Percentiles rank a stretch among this genome's conserved stretches.
Evolutionary conservation across 2,888 invertebrate genomes (phyloP).

Genomic region (Metopia argyrocephala): DNA sequence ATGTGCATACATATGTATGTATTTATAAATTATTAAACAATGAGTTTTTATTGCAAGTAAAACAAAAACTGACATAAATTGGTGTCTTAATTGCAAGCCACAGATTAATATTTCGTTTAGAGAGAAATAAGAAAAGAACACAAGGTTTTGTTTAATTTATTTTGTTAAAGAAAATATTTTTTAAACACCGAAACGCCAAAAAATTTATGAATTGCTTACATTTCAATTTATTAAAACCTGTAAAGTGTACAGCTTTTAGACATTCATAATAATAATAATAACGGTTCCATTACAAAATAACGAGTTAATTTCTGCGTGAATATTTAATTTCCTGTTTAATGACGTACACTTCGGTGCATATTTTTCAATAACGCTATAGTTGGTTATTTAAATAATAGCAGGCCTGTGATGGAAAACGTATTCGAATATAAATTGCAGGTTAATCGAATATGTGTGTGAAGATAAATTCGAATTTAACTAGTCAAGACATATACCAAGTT

Average conservation of each 20-base stretch:
- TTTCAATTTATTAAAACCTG: slow-evolving; percentile 52
- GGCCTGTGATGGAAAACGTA: no score
- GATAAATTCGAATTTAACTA: no score
- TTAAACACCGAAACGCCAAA: not conserved
- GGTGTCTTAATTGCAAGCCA: slow-evolving; percentile 41
- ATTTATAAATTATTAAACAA: no score
- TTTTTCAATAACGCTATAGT: not conserved
- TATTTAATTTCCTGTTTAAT: slow-evolving; percentile 46
- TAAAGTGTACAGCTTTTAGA: no score
- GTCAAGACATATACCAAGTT: no score
- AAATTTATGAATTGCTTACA: slow-evolving; percentile 25
- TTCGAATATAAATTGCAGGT: no score
- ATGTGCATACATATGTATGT: no score
- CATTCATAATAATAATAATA: no score
- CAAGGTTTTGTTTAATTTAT: not conserved
- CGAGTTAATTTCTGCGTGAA: slow-evolving; percentile 12
- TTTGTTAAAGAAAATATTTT: slow-evolving; percentile 20
- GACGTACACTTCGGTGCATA: not conserved
- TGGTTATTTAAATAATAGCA: no score
- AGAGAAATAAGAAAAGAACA: not conserved
- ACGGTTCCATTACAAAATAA: slow-evolving; percentile 42
- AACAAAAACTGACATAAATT: slow-evolving; percentile 21
- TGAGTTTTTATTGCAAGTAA: no score
- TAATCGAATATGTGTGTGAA: no score
- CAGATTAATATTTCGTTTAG: not conserved